Evolutionary conservation across 1,140 invertebrate genomes (phyloP).

Genomic region (Patella vulgata): DNA sequence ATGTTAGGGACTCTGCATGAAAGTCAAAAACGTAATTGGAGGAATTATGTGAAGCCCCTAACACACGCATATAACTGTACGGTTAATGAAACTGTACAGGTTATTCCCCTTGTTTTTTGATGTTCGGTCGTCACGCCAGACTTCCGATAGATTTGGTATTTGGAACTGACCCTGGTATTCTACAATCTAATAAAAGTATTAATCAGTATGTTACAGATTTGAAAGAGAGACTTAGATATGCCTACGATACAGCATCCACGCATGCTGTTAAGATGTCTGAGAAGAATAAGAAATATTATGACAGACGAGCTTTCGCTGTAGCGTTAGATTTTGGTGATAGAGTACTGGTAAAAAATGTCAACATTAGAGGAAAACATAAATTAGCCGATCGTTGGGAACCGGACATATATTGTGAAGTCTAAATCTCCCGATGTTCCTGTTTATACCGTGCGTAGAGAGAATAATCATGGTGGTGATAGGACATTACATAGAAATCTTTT

Average conservation of each 20-base stretch:
- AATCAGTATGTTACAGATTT: conserved; percentile 7
- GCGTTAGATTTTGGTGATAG: conserved; percentile 15
- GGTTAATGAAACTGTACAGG: conserved; percentile 14
- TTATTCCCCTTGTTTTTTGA: conserved; percentile 7
- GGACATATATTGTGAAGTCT: conserved; percentile 4
- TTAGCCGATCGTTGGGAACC: conserved; percentile 24
- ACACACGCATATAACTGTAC: conserved; percentile 26
- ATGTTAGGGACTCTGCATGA: conserved; percentile 27
- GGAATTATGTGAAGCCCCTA: conserved; percentile 1
- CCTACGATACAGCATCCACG: conserved; percentile 5
- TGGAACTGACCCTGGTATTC: no score
- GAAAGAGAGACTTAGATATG: conserved; percentile 6
- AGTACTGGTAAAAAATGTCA: conserved; percentile 19
- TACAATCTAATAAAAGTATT: no score
- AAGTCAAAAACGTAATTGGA: conserved; percentile 14
- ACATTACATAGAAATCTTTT: conserved; percentile 27
- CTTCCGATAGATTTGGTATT: conserved; percentile 22
- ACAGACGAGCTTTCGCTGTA: conserved; percentile 8
- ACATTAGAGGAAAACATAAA: conserved; percentile 23
- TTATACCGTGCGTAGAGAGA: conserved; percentile 13
- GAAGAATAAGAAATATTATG: conserved; percentile 12
- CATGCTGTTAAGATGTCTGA: background rate
- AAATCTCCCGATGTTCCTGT: conserved; percentile 25
- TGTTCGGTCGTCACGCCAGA: conserved; percentile 18
- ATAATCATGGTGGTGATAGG: background rate